Base-by-base conservation (phyloP, 1,140 invertebrate species). In the Drosophila ananassae region DNA sequence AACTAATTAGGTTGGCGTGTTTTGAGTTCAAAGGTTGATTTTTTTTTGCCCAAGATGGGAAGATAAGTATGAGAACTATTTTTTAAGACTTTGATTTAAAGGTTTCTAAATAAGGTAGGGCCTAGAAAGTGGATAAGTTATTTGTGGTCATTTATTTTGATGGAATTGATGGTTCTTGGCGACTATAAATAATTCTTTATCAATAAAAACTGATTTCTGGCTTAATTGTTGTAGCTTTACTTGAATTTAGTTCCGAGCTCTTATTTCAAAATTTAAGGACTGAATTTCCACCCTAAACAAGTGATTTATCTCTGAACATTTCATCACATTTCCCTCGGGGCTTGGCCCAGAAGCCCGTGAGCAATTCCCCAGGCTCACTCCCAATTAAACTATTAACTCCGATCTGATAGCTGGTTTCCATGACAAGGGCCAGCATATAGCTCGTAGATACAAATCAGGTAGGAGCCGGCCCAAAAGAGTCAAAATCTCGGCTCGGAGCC, bases 381-480 rank as follows among this genome's bases (percentile, higher is more conserved):
- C 51, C 82, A 87, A 87, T 87, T 81, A 87, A 85, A 85, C 81
- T 71, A 87, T 85, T 85, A 87, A 72, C 77, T 85, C 48, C 32
- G 24, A 83, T 83, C 79, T 79, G 79, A 84, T 83, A 83, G 73
- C 59, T 53, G 62, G 17, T 48, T 64, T 21, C 68, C 63, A 63
- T 78, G 74, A 61, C 62, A 41, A 24, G 59, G 47, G 21, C 60
- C 21, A 62, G 60, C 60, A 53, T 41, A 51, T 52, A 51, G 17
- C n/a, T 52, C 37, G 52, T 66, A 73, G 71, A 73, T 73, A 63
- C 44, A 30, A 46, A 73, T 73, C 71, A 22, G 58, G 13, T 50
- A 24, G 44, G 22, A 47, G 17, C 44, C 22, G 22, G 21, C 44
- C 44, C 17, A 10, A 47, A 46, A 54, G 46, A 55, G 41, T 48